phyloP scores from a whole-genome alignment of 1,140 invertebrate genomes.

The Scaptomyza hsui region DNA sequence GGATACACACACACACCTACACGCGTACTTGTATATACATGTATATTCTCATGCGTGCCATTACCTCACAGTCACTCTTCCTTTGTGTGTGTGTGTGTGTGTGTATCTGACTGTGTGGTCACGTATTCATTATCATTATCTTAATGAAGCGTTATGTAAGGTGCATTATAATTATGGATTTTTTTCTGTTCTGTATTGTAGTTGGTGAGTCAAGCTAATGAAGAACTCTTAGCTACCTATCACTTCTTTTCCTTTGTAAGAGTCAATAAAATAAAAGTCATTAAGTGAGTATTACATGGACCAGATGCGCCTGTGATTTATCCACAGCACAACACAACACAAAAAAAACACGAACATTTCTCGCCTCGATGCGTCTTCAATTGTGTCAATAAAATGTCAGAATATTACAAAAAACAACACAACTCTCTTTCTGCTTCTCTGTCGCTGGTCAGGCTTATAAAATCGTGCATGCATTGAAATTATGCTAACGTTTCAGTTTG shows the following conservation, averaged over 20 bases:
- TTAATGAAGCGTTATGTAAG: constrained; percentile 81
- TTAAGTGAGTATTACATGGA: constrained; percentile 59
- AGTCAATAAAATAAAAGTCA: constrained; percentile 77
- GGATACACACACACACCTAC: constrained; percentile 24
- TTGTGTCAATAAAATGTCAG: constrained; percentile 68
- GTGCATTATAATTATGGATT: constrained; percentile 81
- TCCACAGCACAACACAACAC: background rate
- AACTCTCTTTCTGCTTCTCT: background rate
- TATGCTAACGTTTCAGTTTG: constrained; percentile 21
- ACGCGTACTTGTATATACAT: constrained; percentile 10
- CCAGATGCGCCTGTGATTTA: constrained; percentile 7
- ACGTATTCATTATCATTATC: constrained; percentile 81
- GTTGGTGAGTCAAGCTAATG: constrained; percentile 54
- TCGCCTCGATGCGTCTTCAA: constrained; percentile 52
- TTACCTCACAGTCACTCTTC: constrained; percentile 44
- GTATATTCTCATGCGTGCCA: constrained; percentile 75
- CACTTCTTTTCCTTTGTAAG: background rate
- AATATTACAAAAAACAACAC: constrained; percentile 11
- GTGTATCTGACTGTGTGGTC: constrained; percentile 52
- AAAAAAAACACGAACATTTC: background rate
- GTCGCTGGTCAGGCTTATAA: constrained; percentile 18
- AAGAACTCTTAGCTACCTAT: constrained; percentile 37
- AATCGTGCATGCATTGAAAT: constrained; percentile 35
- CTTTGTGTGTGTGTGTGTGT: constrained; percentile 2
- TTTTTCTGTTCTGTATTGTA: constrained; percentile 41